These are phyloP conservation scores for Cynaeus angustus DNA, from an alignment of 2,888 invertebrate species.

Conservation along the genomic window DNA sequence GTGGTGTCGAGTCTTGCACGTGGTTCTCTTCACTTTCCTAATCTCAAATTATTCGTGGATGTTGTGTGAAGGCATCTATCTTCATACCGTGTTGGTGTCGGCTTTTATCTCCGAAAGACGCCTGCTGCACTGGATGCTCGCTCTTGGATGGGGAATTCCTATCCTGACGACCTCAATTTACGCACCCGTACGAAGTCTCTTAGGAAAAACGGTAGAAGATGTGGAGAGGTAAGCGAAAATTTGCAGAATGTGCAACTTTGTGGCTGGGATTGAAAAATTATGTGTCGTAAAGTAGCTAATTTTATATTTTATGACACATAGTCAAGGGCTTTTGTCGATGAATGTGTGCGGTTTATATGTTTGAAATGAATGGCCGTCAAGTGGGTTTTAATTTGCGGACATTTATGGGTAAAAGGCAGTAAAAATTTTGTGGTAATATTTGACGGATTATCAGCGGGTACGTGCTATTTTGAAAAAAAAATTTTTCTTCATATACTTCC, in stretches of 20 bases:
- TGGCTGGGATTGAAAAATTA: slow-evolving; percentile 29
- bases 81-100: slow-evolving; percentile 93
- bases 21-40: slow-evolving; percentile 89
- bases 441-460: too few species aligned
- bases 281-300: slow-evolving; percentile 22
- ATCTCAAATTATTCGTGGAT: slow-evolving; percentile 97
- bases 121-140: slow-evolving; percentile 87
- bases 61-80: slow-evolving; percentile 95
- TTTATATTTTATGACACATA: background rate
- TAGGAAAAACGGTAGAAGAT: slow-evolving; percentile 71
- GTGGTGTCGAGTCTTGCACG: slow-evolving; percentile 88
- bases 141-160: slow-evolving; percentile 90
- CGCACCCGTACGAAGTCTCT: slow-evolving; percentile 77
- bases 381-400: background rate
- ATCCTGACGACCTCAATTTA: slow-evolving; percentile 79
- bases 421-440: too few species aligned
- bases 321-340: too few species aligned
- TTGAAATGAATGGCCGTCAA: background rate
- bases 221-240: slow-evolving; percentile 75
- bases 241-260: slow-evolving; percentile 23
- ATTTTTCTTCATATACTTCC: too few species aligned
- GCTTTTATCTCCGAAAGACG: slow-evolving; percentile 93
- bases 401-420: too few species aligned
- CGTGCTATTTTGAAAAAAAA: too few species aligned
- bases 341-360: background rate